Base-by-base conservation (phyloP, 1,140 invertebrate genomes). In the Calephelis virginiensis region DNA sequence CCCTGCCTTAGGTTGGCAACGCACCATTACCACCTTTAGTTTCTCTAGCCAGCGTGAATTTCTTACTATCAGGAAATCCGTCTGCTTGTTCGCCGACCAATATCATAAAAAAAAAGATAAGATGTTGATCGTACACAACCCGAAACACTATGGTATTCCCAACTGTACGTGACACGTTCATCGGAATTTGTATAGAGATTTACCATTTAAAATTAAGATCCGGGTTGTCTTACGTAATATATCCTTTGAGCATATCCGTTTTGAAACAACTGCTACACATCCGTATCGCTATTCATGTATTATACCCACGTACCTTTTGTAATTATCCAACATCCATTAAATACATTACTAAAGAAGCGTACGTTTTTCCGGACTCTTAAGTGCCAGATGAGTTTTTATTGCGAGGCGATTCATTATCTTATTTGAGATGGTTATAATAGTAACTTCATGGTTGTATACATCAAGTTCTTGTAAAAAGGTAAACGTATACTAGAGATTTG, bases 281-380 rank as follows among this genome's bases (percentile, higher is more conserved):
- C 72, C 72, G 69, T 53, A 66, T 70, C 61, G 65, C 67, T 70
- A 69, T 68, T 67, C 61, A 63, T 66, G 48, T 56, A 50, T 63
- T 63, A 43, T 56, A 56, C 50, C 4, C 28, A 28, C 14, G 0
- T 53, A 53, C 10, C 28, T 53, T 13, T 8, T 17, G 17, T 17
- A 56, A 56, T 56, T 56, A 37, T 17, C 50, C 50, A 56, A 56
- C 50, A 56, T 11, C 50, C 10, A 56, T 56, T 56, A 17, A 14
- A 28, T 28, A 56, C 50, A 28, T 17, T 56, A 28, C 28, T 11
- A 11, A 50, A 14, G 17, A 11, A 28, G 28, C 50, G 13, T 17
- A 56, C 17, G 50, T 56, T 56, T 53, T 56, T 56, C 50, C 50
- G 50, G 50, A 28, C 50, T 56, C 14, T 56, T 17, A 56, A 56